phyloP scores from a whole-genome alignment of 1,140 invertebrate species.

The Ceratitis capitata region DNA sequence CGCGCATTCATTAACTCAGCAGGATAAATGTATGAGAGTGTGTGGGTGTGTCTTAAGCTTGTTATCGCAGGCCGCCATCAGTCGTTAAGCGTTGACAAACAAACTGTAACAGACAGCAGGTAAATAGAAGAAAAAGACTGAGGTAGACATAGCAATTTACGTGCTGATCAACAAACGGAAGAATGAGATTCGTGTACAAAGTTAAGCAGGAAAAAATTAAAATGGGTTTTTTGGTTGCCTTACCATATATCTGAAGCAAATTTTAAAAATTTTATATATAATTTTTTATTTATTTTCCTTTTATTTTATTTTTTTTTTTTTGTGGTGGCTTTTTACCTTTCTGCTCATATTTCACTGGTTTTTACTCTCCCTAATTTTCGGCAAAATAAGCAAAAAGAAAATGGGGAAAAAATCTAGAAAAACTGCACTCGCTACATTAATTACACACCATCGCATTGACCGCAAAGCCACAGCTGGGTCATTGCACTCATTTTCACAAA shows the following conservation, averaged over 20 bases:
- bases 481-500: neutral
- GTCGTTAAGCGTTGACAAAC: neutral
- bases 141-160: neutral
- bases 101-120: neutral
- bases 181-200: too few relatives aligned
- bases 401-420: neutral
- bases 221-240: too few relatives aligned
- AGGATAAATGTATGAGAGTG: neutral
- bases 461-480: neutral
- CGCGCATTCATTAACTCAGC: neutral
- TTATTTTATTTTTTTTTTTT: too few relatives aligned
- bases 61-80: neutral
- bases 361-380: neutral
- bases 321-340: too few relatives aligned
- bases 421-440: neutral
- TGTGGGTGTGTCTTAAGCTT: neutral
- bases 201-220: neutral
- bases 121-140: neutral
- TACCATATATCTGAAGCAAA: neutral
- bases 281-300: too few relatives aligned
- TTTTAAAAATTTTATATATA: too few relatives aligned
- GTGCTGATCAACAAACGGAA: too few relatives aligned
- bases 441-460: neutral
- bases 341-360: neutral
- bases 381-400: neutral